Evolutionary conservation across 2,113 vertebrate species (phyloP), one percentile per base, ranked within the genome.

Genomic region (Girardinichthys multiradiatus): DNA sequence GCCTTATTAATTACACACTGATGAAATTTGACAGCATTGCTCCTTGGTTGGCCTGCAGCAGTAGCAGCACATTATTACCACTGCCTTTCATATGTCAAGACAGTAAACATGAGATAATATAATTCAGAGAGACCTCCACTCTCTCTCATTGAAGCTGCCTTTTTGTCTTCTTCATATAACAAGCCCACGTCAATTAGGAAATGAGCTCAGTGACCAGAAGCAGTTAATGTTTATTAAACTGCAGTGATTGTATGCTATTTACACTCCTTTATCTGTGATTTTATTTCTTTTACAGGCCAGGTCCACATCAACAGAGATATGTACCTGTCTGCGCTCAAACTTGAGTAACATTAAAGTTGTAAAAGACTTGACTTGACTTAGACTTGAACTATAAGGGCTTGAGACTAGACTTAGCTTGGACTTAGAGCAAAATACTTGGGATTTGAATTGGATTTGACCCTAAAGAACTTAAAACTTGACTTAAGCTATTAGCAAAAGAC

Each of bases 1-100:
- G 69, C 81, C 84, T 87, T 88, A 90, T 92, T 92, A 91, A 91
- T 92, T 91, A 82, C 77, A 88, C 70, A 67, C 75, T 83, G 79
- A 87, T 86, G 80, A 76, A 80, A 87, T 84, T 64, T 84, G 85
- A 84, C 79, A 88, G 68, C 71, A 65, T 66, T 42, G 65, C 70
- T 85, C 64, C 74, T 48, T 70, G 76, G 74, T 64, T 84, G 79
- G 74, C 70, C 70, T 10, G 35, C 57, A 45, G 59, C 70, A 80
- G 69, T 27, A 80, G 80, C 78, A 26, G 74, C 70, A 76, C 58
- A 76, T 86, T 87, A 91, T 72, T 79, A 87, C 70, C 72, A 72
- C 69, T 81, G 76, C 74, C 78, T 89, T 83, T 91, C 82, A 88
- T 75, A 86, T 70, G 68, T 80, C 37, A 85, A 69, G 64, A 78